Evolutionary conservation across 2,888 invertebrate genomes (phyloP).

Genomic region (Apamea anceps): DNA sequence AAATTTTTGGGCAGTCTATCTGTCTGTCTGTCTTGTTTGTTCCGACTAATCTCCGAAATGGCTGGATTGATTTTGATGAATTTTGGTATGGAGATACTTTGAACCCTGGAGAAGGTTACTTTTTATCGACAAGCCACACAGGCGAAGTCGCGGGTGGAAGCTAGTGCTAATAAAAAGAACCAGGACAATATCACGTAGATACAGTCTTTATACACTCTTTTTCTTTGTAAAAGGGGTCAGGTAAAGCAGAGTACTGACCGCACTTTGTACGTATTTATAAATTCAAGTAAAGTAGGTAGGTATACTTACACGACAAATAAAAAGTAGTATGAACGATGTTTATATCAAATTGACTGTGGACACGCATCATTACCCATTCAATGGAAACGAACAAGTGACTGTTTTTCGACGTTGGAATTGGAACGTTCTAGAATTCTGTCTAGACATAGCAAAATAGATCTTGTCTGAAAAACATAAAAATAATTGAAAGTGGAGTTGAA

Average conservation of each 20-base stretch:
- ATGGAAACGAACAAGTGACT: slow-evolving; percentile 22
- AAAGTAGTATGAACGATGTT: slow-evolving; percentile 43
- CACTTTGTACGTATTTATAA: slow-evolving; percentile 1
- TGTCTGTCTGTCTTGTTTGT: no score
- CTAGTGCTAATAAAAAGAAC: neutral
- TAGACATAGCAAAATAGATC: neutral
- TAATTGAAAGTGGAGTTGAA: neutral
- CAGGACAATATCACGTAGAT: neutral
- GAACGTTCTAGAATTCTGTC: slow-evolving; percentile 32
- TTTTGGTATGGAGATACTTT: no score
- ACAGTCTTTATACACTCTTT: neutral
- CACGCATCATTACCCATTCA: slow-evolving; percentile 52
- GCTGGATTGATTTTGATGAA: no score
- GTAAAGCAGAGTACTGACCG: neutral
- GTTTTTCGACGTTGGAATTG: slow-evolving; percentile 22
- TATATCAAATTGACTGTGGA: slow-evolving; percentile 40
- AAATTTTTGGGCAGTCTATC: no score
- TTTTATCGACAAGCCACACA: no score
- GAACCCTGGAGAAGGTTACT: no score
- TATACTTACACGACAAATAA: slow-evolving; percentile 8
- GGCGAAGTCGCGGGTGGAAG: neutral
- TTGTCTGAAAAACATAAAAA: neutral
- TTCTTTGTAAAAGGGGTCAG: neutral
- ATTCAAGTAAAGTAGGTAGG: slow-evolving; percentile 10
- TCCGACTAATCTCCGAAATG: no score